Percentiles rank a stretch among this genome's conserved stretches.
phyloP scores from a whole-genome alignment of 2,888 invertebrate genomes.

The Oscheius sp. region DNA sequence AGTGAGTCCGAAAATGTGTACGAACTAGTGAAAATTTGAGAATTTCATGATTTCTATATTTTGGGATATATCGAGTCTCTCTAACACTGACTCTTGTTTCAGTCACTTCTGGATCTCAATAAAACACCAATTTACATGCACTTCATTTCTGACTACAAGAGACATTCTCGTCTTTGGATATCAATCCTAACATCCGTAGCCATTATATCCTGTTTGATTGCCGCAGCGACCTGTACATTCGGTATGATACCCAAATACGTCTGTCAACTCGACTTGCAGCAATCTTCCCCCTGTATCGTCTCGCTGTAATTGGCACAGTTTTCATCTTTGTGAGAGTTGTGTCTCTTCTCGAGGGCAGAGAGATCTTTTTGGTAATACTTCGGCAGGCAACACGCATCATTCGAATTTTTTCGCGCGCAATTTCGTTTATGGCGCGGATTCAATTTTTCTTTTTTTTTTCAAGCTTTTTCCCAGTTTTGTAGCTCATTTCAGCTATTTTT shows the following conservation, averaged over 20 bases:
- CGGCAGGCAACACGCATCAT: too few relatives aligned
- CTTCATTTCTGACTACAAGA: slow-evolving; percentile 19
- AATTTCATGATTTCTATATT: too few relatives aligned
- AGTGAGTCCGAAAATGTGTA: too few relatives aligned
- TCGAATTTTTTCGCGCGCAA: too few relatives aligned
- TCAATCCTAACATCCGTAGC: neutral
- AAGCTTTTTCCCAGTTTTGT: too few relatives aligned
- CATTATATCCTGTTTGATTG: neutral
- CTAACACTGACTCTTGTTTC: neutral
- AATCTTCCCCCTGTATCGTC: neutral
- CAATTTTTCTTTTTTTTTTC: too few relatives aligned
- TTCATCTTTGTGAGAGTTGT: neutral
- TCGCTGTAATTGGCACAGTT: neutral
- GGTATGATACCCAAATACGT: neutral
- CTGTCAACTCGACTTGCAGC: neutral
- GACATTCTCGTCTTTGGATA: slow-evolving; percentile 2
- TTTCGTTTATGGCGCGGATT: too few relatives aligned
- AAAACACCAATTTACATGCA: slow-evolving; percentile 7
- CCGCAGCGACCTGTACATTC: neutral
- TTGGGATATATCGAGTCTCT: too few relatives aligned
- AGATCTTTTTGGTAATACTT: neutral
- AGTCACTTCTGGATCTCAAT: slow-evolving; percentile 5
- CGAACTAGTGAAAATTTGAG: too few relatives aligned
- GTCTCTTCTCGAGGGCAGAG: neutral
- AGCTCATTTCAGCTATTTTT: too few relatives aligned